Evolutionary conservation across 2,888 invertebrate species (phyloP).

Genomic region (Xestia c-nigrum): DNA sequence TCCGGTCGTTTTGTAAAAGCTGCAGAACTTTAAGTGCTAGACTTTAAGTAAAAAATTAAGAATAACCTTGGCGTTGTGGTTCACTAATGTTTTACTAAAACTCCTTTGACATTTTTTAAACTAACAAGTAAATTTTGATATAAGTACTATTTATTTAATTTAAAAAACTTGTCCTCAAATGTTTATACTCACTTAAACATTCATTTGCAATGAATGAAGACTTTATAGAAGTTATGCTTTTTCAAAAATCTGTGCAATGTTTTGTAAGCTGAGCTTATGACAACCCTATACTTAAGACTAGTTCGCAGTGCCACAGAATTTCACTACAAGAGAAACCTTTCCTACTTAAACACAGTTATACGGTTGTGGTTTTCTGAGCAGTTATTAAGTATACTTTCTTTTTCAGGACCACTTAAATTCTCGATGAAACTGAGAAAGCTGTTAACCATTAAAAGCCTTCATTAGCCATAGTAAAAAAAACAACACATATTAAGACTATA

Average conservation of each 20-base stretch:
- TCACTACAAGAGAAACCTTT: slow-evolving; percentile 43
- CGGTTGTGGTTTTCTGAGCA: slow-evolving; percentile 22
- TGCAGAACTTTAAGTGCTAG: not conserved
- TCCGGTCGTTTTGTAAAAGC: not conserved
- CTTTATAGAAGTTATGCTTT: not conserved
- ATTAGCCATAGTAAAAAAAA: not conserved
- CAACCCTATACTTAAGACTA: slow-evolving; percentile 41
- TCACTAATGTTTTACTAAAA: not conserved
- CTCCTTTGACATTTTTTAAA: no score
- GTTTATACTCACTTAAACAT: no score
- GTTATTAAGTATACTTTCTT: slow-evolving; percentile 14
- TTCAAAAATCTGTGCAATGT: no score
- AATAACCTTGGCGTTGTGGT: slow-evolving; percentile 7
- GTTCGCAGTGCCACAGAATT: slow-evolving; percentile 40
- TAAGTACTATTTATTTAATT: no score
- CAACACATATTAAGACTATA: not conserved
- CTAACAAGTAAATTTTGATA: no score
- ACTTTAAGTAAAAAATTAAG: not conserved
- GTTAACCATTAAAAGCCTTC: not conserved
- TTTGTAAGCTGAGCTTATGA: not conserved
- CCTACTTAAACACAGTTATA: slow-evolving; percentile 26
- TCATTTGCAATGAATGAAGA: not conserved
- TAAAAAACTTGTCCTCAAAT: no score
- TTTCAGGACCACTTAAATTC: not conserved
- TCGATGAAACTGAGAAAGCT: not conserved